Evolutionary conservation across 2,797 vertebrate genomes (phyloP).

Genomic region (Cossypha polioptera): DNA sequence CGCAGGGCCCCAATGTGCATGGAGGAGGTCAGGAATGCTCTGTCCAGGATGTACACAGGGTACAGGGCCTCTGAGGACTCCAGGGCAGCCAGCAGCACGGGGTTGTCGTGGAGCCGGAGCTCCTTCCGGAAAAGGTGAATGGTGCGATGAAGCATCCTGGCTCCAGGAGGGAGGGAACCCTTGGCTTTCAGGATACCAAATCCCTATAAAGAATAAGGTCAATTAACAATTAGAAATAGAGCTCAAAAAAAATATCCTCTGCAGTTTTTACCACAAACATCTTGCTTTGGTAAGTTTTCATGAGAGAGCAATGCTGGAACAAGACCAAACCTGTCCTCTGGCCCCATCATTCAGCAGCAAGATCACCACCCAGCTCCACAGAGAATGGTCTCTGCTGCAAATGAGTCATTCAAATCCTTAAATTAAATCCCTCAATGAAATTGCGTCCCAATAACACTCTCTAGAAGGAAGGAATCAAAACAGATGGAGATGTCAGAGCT

Average conservation of each 20-base stretch:
- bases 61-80: constrained; percentile 40
- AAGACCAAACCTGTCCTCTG: background rate
- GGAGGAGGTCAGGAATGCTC: constrained; percentile 11
- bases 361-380: background rate
- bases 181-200: background rate
- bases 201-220: background rate
- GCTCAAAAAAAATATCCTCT: background rate
- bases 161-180: background rate
- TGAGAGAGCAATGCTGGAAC: background rate
- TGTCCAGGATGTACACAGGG: constrained; percentile 57
- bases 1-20: constrained; percentile 29
- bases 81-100: constrained; percentile 32
- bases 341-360: background rate
- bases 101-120: constrained; percentile 62
- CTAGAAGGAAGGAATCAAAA: background rate
- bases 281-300: background rate
- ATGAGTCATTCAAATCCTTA: background rate
- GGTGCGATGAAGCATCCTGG: constrained; percentile 45
- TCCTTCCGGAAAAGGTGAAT: constrained; percentile 66
- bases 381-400: background rate
- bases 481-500: background rate
- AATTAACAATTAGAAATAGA: background rate
- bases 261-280: background rate
- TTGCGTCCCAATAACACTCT: background rate
- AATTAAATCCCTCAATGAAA: background rate